Evolutionary conservation across 2,797 vertebrate species (phyloP).

Genomic region (Bovichtus diacanthus): DNA sequence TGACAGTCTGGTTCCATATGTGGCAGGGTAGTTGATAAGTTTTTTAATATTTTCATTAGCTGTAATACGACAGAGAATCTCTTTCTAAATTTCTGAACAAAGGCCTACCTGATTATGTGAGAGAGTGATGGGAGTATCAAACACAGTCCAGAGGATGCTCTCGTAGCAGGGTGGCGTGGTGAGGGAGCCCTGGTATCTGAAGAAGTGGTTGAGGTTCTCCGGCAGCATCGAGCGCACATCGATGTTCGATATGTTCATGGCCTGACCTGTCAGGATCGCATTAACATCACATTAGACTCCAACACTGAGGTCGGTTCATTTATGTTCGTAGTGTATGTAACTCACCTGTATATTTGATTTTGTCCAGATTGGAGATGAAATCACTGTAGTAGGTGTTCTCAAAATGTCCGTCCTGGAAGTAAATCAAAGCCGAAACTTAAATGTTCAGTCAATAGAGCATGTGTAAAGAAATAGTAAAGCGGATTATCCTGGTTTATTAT

Average conservation of each 20-base stretch:
- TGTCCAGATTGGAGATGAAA: constrained; percentile 88
- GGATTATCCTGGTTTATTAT: neutral
- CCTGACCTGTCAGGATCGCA: constrained; percentile 82
- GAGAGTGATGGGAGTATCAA: constrained; percentile 86
- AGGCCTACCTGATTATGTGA: constrained; percentile 89
- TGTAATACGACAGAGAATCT: neutral
- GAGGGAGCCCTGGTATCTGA: constrained; percentile 91
- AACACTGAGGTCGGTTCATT: neutral
- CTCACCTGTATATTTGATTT: constrained; percentile 90
- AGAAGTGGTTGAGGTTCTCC: constrained; percentile 87
- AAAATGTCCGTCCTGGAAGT: constrained; percentile 87
- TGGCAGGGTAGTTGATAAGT: neutral
- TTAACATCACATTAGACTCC: neutral
- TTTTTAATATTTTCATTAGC: neutral
- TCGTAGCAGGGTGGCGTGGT: constrained; percentile 94
- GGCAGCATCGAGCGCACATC: constrained; percentile 91
- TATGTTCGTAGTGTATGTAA: neutral
- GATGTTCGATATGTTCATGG: constrained; percentile 81
- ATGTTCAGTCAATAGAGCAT: neutral
- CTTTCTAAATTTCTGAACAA: too few species aligned
- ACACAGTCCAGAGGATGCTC: constrained; percentile 93
- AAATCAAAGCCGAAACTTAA: neutral
- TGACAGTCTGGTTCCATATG: too few species aligned
- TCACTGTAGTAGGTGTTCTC: constrained; percentile 94
- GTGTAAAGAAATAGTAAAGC: neutral